A percentile compares a stretch with the other conserved stretches of the same genome.
phyloP scores from a whole-genome alignment of 2,113 vertebrate genomes.

The Varanus komodoensis region DNA sequence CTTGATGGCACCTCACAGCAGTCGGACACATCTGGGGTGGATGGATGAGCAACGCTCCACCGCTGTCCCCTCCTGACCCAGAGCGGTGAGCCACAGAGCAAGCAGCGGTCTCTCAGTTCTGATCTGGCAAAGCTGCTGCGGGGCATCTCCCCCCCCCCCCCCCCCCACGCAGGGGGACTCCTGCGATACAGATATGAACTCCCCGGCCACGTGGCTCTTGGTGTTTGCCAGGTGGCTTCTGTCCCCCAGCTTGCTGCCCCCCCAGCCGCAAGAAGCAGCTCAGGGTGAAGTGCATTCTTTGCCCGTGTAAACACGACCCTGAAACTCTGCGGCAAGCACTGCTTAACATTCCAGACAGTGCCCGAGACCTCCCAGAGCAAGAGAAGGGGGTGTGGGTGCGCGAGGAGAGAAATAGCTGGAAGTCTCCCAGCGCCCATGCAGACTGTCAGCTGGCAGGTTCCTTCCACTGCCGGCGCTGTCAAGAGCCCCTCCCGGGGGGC shows the following conservation, averaged over 20 bases:
- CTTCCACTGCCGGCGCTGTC: conserved; percentile 21
- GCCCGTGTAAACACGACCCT: conserved; percentile 29
- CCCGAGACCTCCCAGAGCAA: conserved; percentile 51
- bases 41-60: too few relatives aligned
- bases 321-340: conserved; percentile 15
- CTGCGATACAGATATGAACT: too few relatives aligned
- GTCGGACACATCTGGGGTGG: too few relatives aligned
- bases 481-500: not conserved
- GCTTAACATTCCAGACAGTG: conserved; percentile 74
- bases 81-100: too few relatives aligned
- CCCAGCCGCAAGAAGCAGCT: conserved; percentile 14
- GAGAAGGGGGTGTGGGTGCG: not conserved
- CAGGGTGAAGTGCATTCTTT: conserved; percentile 7
- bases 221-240: not conserved
- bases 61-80: too few relatives aligned
- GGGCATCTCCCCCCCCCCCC: too few relatives aligned
- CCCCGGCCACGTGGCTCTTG: too few relatives aligned
- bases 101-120: too few relatives aligned
- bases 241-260: not conserved
- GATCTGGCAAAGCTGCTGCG: too few relatives aligned
- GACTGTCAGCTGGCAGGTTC: conserved; percentile 58
- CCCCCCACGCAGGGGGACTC: too few relatives aligned
- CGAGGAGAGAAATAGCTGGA: conserved; percentile 23
- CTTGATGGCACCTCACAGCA: too few relatives aligned
- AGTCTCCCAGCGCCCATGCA: not conserved